A percentile compares a stretch with the other conserved stretches of the same genome.
Evolutionary conservation across 2,797 vertebrate species (phyloP).

Genomic region (Kryptolebias ocellatus): DNA sequence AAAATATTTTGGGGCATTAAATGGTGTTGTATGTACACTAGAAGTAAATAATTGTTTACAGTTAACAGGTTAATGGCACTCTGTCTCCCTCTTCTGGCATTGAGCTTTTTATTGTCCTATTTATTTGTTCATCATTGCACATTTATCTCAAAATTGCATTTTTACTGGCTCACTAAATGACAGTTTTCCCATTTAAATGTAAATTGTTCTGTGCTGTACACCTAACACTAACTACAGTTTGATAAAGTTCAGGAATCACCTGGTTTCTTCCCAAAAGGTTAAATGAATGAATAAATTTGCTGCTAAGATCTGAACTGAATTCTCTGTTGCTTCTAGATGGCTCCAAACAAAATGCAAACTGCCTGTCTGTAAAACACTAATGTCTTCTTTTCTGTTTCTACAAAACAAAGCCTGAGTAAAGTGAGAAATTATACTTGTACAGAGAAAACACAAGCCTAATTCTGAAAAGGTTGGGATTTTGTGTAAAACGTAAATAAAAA

Average conservation of each 20-base stretch:
- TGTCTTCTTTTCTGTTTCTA: not conserved
- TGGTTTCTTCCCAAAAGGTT: not conserved
- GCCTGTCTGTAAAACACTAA: not conserved
- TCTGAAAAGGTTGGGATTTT: too few relatives aligned
- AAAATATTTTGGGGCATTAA: not conserved
- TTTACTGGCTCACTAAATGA: not conserved
- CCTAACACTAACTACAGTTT: not conserved
- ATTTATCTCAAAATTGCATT: not conserved
- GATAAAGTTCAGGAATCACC: not conserved
- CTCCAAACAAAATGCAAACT: not conserved
- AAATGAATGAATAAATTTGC: not conserved
- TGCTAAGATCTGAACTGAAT: not conserved
- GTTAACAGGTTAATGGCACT: not conserved
- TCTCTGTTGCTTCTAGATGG: not conserved
- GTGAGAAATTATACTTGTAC: too few relatives aligned
- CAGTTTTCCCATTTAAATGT: not conserved
- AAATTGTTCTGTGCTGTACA: not conserved
- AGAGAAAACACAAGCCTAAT: too few relatives aligned
- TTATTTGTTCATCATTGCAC: not conserved
- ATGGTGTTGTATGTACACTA: not conserved
- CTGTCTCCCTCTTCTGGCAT: slow-evolving; percentile 36
- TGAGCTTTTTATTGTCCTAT: not conserved
- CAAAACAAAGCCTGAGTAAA: not conserved
- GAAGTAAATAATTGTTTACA: not conserved
- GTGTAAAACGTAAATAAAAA: too few relatives aligned